phyloP scores from a whole-genome alignment of 2,888 invertebrate species.

The Meganola albula region DNA sequence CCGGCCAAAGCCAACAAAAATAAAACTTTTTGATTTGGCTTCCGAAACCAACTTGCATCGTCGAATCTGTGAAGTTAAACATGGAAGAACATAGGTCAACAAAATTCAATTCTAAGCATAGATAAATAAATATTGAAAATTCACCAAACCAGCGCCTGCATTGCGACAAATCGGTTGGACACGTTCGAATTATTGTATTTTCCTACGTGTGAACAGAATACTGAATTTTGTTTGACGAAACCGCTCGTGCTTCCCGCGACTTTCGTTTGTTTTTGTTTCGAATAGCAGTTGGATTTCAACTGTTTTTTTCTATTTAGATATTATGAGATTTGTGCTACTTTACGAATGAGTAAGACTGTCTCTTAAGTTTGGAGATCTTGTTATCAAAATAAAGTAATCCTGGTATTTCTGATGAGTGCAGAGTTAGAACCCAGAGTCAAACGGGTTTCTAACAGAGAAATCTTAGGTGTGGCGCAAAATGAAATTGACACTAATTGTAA shows the following conservation, averaged over 20 bases:
- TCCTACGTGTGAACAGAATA: constrained; percentile 43
- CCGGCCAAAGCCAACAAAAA: constrained; percentile 24
- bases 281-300: neutral
- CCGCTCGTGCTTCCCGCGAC: constrained; percentile 30
- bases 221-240: constrained; percentile 49
- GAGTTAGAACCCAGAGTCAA: no score
- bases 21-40: constrained; percentile 8
- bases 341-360: no score
- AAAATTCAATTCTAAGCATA: constrained; percentile 31
- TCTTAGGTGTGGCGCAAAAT: no score
- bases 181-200: constrained; percentile 63
- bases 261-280: neutral
- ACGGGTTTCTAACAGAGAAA: no score
- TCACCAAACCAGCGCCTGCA: constrained; percentile 50
- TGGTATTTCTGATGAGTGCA: no score
- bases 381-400: no score
- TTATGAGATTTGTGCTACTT: no score
- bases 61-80: constrained; percentile 30
- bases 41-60: constrained; percentile 15
- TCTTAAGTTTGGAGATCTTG: no score
- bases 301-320: neutral
- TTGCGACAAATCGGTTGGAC: constrained; percentile 68
- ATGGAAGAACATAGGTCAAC: constrained; percentile 27
- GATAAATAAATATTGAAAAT: constrained; percentile 56
- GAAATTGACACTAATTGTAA: no score